Evolutionary conservation across 2,888 invertebrate genomes (phyloP).

Genomic region (Melanargia galathea): DNA sequence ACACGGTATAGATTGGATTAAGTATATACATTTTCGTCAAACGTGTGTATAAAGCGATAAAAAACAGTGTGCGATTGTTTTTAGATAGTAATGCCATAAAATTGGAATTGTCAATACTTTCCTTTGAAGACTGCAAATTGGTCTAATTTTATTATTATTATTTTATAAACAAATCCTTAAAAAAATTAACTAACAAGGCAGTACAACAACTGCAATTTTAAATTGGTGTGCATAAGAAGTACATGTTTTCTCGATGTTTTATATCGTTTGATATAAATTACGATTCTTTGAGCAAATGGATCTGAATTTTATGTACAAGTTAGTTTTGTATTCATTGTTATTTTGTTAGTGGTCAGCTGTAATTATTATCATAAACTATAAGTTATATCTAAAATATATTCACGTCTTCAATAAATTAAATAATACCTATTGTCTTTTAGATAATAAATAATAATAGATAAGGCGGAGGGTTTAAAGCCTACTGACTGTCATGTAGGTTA

Average conservation of each 20-base stretch:
- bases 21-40: too few relatives aligned
- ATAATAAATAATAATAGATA: slow-evolving; percentile 41
- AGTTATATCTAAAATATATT: slow-evolving; percentile 4
- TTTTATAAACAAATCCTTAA: too few relatives aligned
- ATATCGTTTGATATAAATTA: neutral
- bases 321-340: neutral
- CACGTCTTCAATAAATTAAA: slow-evolving; percentile 16
- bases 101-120: too few relatives aligned
- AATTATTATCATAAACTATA: neutral
- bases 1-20: too few relatives aligned
- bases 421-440: slow-evolving; percentile 11
- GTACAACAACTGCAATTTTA: too few relatives aligned
- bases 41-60: too few relatives aligned
- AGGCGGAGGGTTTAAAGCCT: slow-evolving; percentile 45
- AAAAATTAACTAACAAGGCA: too few relatives aligned
- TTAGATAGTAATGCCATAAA: too few relatives aligned
- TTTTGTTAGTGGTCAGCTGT: neutral
- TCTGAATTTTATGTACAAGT: neutral
- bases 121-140: too few relatives aligned
- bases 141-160: too few relatives aligned
- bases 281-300: slow-evolving; percentile 7
- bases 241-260: neutral
- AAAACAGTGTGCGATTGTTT: too few relatives aligned
- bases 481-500: slow-evolving; percentile 42
- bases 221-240: neutral